Conservation (phyloP, 2,113 vertebrate genomes). For the Tragelaphus scriptus region DNA sequence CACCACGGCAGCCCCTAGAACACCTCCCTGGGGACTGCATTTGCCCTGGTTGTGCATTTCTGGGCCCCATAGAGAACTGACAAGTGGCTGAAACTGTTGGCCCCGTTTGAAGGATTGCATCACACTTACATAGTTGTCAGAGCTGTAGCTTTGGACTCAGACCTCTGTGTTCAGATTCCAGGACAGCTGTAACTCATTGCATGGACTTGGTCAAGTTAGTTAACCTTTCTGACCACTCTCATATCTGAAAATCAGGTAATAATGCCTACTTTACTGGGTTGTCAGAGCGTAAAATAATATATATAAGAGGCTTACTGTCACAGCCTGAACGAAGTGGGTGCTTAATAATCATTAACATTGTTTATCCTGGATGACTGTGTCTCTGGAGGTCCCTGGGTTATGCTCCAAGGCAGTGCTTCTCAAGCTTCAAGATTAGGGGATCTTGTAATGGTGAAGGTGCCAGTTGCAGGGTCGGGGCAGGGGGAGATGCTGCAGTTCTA, state of each 20-base stretch:
- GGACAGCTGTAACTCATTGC: background rate
- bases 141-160: background rate
- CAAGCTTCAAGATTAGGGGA: background rate
- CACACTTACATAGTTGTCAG: background rate
- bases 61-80: background rate
- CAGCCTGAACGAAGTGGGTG: background rate
- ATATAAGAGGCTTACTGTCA: background rate
- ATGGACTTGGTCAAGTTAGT: background rate
- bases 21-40: background rate
- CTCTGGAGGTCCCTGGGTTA: background rate
- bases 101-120: background rate
- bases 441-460: background rate
- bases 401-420: background rate
- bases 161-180: background rate
- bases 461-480: background rate
- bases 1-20: background rate
- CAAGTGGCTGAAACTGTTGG: background rate
- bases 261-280: background rate
- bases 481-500: background rate
- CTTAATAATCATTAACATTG: background rate
- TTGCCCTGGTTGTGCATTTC: background rate
- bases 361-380: background rate
- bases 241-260: background rate
- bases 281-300: background rate
- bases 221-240: background rate